Percentiles rank a stretch among this genome's conserved stretches.
Evolutionary conservation across 2,888 invertebrate species (phyloP).

Genomic region (Atethmia centrago): DNA sequence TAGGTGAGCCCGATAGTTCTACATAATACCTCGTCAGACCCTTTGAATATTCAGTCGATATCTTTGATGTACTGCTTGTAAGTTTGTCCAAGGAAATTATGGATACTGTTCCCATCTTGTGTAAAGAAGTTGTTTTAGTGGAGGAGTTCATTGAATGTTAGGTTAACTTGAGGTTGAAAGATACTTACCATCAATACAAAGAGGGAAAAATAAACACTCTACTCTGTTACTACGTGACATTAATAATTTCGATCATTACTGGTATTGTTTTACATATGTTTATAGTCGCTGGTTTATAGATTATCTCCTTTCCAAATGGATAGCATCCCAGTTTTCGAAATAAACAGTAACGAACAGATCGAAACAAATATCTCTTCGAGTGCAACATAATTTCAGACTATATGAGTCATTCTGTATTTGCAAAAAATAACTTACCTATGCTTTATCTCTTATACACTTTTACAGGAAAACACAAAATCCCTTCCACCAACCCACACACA

Average conservation of each 20-base stretch:
- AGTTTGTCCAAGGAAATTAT: constrained; percentile 56
- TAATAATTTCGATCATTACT: too few species aligned
- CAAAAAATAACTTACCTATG: not conserved
- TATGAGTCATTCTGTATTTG: not conserved
- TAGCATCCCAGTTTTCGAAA: not conserved
- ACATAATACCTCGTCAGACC: constrained; percentile 80
- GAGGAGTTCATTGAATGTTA: constrained; percentile 3
- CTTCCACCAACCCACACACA: constrained; percentile 66
- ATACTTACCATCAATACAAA: not conserved
- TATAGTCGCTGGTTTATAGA: too few species aligned
- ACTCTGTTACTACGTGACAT: too few species aligned
- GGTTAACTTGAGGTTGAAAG: constrained; percentile 8
- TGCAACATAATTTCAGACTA: not conserved
- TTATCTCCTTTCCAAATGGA: not conserved
- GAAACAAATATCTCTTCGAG: not conserved
- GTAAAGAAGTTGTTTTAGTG: constrained; percentile 21
- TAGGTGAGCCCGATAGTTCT: constrained; percentile 78
- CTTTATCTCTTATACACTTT: not conserved
- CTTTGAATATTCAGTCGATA: constrained; percentile 85
- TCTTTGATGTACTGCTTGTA: constrained; percentile 80
- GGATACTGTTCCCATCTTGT: constrained; percentile 36
- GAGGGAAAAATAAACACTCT: not conserved
- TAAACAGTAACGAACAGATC: not conserved
- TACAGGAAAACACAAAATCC: constrained; percentile 25
- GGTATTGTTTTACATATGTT: not conserved